Conservation (phyloP, 2,797 vertebrate species). For the Cichlasoma orientale region DNA sequence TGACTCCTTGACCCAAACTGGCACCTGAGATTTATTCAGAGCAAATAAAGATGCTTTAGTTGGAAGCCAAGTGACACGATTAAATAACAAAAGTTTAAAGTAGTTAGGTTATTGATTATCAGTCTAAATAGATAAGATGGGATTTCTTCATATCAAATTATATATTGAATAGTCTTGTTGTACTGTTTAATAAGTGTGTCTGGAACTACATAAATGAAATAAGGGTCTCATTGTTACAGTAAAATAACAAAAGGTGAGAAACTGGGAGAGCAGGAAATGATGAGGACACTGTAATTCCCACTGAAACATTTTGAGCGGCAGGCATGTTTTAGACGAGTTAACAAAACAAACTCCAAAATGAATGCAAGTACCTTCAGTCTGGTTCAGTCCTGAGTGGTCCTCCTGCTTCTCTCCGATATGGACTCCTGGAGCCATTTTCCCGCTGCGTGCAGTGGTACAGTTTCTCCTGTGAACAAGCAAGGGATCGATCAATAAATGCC, state of each 20-base stretch:
- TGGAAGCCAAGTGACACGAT: not conserved
- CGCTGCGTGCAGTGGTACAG: not conserved
- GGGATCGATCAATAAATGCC: not conserved
- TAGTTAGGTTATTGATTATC: rapidly evolving
- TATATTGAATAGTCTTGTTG: no score
- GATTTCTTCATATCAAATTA: rapidly evolving
- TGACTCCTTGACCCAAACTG: not conserved
- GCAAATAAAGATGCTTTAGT: not conserved
- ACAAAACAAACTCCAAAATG: not conserved
- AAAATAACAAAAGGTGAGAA: not conserved
- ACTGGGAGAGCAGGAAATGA: not conserved
- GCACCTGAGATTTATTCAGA: not conserved
- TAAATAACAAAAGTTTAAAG: not conserved
- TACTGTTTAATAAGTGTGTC: no score
- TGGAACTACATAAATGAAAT: no score
- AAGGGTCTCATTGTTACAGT: no score
- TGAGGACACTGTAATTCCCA: not conserved
- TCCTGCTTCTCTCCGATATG: not conserved
- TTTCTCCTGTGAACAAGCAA: not conserved
- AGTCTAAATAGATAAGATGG: not conserved
- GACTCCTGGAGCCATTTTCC: not conserved
- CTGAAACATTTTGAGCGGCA: rapidly evolving
- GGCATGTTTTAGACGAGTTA: rapidly evolving
- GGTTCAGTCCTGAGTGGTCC: rapidly evolving
- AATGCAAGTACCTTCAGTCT: not conserved